Evolutionary conservation across 2,797 vertebrate species (phyloP), one percentile per base, ranked within the genome.

Genomic region (Sebastes paucispinis): DNA sequence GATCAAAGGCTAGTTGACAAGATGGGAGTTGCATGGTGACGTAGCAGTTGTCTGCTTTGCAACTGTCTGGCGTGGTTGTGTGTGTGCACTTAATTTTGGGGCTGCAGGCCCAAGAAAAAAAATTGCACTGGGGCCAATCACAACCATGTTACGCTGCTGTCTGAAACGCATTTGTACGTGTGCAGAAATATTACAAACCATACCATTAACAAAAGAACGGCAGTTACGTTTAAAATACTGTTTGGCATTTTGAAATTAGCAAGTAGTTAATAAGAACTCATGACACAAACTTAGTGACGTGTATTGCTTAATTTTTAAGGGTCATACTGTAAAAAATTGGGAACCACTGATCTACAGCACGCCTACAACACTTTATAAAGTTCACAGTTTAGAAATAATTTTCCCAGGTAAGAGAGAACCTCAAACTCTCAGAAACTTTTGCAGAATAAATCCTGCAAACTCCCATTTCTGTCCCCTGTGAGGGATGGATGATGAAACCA

Each of bases 401-500:
- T 47, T 4, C 65, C 70, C 32, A 71, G 65, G 50, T 66, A 47
- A 81, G 14, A 59, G n/a, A 69, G 52, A 73, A 47, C 3, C 10
- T 72, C 27, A 73, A 43, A 77, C 32, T 83, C 71, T 58, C 3
- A 5, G 39, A 64, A 82, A 79, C 25, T 64, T 67, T 77, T 78
- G 27, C 32, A 29, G 31, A 82, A 84, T 58, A 75, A 57, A 71
- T 87, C 29, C 36, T 83, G 54, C 73, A 84, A 75, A 86, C 73
- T 80, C 31, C 10, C 10, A 74, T 86, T 85, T 82, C 47, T 31
- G 69, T 80, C 66, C 32, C 88, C 20, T 39, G 52, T 73, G 82
- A 76, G 27, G 8, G 27, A 27, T 4, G 47, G 68, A 80, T 86
- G 82, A 90, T 91, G 82, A 88, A 92, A 90, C 71, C 69, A 25